A percentile compares a stretch with the other conserved stretches of the same genome.
Conservation (phyloP, 2,113 vertebrate genomes). For the Prunella himalayana region DNA sequence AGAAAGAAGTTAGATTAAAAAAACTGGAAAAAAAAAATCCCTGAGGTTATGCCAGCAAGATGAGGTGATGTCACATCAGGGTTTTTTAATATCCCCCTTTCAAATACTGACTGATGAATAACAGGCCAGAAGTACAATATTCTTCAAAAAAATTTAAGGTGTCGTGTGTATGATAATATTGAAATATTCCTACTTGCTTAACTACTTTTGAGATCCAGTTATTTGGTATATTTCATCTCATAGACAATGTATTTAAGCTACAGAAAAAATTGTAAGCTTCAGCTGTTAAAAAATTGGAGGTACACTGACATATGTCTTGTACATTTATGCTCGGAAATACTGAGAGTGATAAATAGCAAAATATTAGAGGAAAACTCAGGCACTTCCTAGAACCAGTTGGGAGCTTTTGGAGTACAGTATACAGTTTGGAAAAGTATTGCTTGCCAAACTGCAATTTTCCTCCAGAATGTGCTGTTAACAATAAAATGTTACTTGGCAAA, state of each 20-base stretch:
- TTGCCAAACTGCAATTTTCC: not conserved
- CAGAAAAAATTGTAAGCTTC: not conserved
- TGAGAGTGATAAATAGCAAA: not conserved
- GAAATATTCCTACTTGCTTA: not conserved
- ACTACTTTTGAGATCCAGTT: not conserved
- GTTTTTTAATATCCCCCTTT: not conserved
- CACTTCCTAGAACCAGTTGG: not conserved
- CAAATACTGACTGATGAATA: not conserved
- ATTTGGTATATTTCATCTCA: not conserved
- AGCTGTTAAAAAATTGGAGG: not conserved
- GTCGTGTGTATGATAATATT: not conserved
- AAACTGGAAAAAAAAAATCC: rapidly evolving
- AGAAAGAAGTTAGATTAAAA: not conserved
- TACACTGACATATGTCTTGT: not conserved
- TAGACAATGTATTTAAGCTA: not conserved
- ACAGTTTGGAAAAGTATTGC: not conserved
- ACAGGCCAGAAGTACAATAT: not conserved
- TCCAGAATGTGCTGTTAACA: not conserved
- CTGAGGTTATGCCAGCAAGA: not conserved
- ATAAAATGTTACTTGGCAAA: not conserved
- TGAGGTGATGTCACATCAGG: not conserved
- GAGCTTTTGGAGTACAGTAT: not conserved
- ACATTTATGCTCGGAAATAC: not conserved
- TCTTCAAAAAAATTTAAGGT: not conserved
- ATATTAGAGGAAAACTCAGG: not conserved